A percentile compares a stretch with the other conserved stretches of the same genome.
Evolutionary conservation across 1,140 invertebrate species (phyloP).

Genomic region (Asbolus verrucosus): DNA sequence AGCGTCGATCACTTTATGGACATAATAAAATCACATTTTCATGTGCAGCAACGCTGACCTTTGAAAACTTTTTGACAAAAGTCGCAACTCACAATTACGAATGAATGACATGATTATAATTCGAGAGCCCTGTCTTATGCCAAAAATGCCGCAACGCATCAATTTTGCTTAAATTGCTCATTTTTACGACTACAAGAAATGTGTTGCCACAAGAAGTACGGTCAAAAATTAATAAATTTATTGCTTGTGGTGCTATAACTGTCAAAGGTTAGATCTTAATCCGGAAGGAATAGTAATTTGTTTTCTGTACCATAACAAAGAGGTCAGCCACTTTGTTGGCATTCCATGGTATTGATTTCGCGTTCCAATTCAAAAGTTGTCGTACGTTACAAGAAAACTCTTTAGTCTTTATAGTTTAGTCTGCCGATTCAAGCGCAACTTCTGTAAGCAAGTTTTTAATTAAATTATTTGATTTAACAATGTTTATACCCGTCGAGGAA

Average conservation of each 20-base stretch:
- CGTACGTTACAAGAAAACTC: slow-evolving; percentile 11
- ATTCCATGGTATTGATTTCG: slow-evolving; percentile 32
- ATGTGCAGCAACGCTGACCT: slow-evolving; percentile 2
- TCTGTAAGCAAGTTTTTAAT: slow-evolving; percentile 6
- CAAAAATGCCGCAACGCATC: no score
- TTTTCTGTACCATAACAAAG: slow-evolving; percentile 9
- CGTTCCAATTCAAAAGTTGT: slow-evolving; percentile 34
- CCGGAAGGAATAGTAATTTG: no score
- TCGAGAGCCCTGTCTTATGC: no score
- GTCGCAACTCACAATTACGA: no score
- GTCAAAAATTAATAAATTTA: neutral
- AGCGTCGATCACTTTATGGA: slow-evolving; percentile 24
- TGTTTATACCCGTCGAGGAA: no score
- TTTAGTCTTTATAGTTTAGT: no score
- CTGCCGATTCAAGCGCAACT: neutral
- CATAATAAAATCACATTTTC: slow-evolving; percentile 31
- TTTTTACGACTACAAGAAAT: no score
- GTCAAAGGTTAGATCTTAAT: no score
- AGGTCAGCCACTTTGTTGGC: slow-evolving; percentile 24
- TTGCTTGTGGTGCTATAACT: no score
- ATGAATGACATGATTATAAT: no score
- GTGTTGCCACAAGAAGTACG: slow-evolving; percentile 10
- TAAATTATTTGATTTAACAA: neutral
- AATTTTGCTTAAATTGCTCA: slow-evolving; percentile 23
- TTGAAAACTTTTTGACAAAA: slow-evolving; percentile 24